These are phyloP conservation scores for Coenobita brevimanus DNA, from an alignment of 1,140 invertebrate genomes.

Conservation along the genomic window DNA sequence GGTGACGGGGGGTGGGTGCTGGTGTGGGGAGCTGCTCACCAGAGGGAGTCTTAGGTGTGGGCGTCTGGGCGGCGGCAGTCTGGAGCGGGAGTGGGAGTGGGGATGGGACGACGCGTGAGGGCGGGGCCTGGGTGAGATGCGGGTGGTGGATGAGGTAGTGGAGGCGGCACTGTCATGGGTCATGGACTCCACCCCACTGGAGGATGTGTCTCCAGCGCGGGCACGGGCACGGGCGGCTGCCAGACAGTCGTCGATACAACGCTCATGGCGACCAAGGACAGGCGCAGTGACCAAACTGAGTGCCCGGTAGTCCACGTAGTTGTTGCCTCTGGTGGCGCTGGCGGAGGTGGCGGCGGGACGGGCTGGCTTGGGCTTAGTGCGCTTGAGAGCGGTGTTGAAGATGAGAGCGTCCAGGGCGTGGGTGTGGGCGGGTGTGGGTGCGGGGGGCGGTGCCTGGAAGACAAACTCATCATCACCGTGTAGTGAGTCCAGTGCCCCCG, in stretches of 20 bases:
- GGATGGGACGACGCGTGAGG: neutral
- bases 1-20: too few species aligned
- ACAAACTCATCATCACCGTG: constrained; percentile 58
- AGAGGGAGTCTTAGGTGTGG: neutral
- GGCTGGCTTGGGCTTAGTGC: constrained; percentile 47
- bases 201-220: constrained; percentile 36
- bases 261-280: constrained; percentile 46
- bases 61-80: neutral
- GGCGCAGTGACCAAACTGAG: constrained; percentile 30
- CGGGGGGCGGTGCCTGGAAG: neutral
- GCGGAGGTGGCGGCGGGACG: neutral
- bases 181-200: constrained; percentile 52
- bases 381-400: constrained; percentile 60
- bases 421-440: constrained; percentile 10
- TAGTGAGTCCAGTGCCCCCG: constrained; percentile 46
- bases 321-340: constrained; percentile 41
- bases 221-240: constrained; percentile 39
- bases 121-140: neutral
- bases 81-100: neutral
- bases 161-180: constrained; percentile 41
- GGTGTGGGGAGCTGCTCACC: neutral
- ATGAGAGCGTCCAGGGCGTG: constrained; percentile 55
- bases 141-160: constrained; percentile 23
- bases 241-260: constrained; percentile 63
- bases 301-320: constrained; percentile 67